A percentile compares a stretch with the other conserved stretches of the same genome.
These are phyloP conservation scores for Halocaridina rubra DNA, from an alignment of 2,888 invertebrate species.

Conservation along the genomic window DNA sequence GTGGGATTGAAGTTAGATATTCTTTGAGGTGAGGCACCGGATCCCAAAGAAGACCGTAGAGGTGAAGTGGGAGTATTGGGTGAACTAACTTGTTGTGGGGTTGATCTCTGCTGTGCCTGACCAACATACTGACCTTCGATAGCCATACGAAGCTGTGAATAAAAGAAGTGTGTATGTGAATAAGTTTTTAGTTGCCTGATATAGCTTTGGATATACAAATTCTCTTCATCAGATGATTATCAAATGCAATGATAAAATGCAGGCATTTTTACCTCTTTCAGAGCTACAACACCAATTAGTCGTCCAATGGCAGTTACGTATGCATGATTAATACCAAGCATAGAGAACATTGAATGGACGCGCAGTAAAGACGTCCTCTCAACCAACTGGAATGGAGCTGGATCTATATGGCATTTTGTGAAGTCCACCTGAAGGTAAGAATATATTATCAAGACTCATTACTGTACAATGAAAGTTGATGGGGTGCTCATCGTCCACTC, in stretches of 20 bases:
- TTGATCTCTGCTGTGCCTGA: conserved; percentile 16
- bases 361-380: conserved; percentile 84
- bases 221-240: too few relatives aligned
- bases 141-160: conserved; percentile 41
- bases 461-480: too few relatives aligned
- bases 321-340: conserved; percentile 97
- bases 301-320: conserved; percentile 97
- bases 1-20: conserved; percentile 3
- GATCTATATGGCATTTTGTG: conserved; percentile 74
- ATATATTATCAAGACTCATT: too few relatives aligned
- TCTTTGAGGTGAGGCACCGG: conserved; percentile 51
- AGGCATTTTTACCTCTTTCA: conserved; percentile 94
- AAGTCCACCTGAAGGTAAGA: conserved; percentile 64
- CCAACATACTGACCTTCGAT: conserved; percentile 61
- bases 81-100: conserved; percentile 46
- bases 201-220: too few relatives aligned
- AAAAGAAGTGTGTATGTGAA: background rate
- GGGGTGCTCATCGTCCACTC: too few relatives aligned
- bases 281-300: conserved; percentile 93
- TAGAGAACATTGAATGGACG: conserved; percentile 96
- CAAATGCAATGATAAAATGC: too few relatives aligned
- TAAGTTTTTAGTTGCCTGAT: background rate
- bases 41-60: background rate
- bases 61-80: conserved; percentile 46
- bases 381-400: conserved; percentile 97